A percentile compares a stretch with the other conserved stretches of the same genome.
Conservation (phyloP, 2,888 invertebrate species). For the Melitaea athalia region DNA sequence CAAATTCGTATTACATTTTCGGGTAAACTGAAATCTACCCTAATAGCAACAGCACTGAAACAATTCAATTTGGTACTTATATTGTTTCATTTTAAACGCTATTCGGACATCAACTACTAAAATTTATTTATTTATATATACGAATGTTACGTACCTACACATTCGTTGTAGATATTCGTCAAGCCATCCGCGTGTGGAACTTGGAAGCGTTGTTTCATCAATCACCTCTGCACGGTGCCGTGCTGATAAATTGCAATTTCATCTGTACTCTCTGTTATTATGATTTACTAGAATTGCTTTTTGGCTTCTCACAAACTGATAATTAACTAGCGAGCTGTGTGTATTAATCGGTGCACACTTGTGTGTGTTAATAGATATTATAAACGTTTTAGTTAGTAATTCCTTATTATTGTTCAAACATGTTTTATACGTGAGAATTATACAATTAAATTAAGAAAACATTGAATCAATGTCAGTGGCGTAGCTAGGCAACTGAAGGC, state of each 20-base stretch:
- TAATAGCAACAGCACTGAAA: not conserved
- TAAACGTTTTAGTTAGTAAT: too few species aligned
- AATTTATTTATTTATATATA: not conserved
- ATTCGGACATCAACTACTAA: not conserved
- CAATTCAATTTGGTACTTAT: not conserved
- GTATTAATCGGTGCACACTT: too few species aligned
- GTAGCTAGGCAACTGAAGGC: too few species aligned
- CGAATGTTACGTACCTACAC: not conserved
- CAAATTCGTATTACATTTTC: not conserved
- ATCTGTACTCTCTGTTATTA: conserved; percentile 24
- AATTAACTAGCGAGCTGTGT: not conserved
- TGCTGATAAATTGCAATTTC: conserved; percentile 23
- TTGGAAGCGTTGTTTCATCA: conserved; percentile 29
- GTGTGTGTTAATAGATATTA: too few species aligned
- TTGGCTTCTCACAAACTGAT: not conserved
- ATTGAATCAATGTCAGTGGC: too few species aligned
- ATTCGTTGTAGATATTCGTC: not conserved
- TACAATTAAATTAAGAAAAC: too few species aligned
- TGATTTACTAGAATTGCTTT: not conserved
- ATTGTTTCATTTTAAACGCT: conserved; percentile 2
- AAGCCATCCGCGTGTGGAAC: conserved; percentile 11
- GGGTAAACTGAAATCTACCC: not conserved
- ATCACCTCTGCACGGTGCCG: conserved; percentile 42
- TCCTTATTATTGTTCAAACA: too few species aligned
- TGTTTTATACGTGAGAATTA: too few species aligned